Evolutionary conservation across 23 tunicate genomes (phyloP), one percentile per base, ranked within the genome.

Genomic region (Corella eumyota): DNA sequence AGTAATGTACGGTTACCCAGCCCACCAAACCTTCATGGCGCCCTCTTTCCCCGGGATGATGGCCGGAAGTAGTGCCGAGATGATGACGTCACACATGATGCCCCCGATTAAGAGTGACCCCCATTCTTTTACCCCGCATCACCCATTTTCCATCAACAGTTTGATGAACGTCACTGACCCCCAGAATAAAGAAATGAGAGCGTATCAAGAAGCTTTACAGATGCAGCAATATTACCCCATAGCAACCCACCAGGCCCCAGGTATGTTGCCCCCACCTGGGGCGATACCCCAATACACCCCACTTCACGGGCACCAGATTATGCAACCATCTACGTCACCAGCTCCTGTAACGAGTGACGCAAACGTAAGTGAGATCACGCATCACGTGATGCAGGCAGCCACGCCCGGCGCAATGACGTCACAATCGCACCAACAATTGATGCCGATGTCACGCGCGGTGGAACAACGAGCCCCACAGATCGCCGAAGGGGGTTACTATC

Each of bases 141-240:
- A 88, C 51, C 97, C 97, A 9, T 88, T 88, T 56, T 88, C 97
- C 15, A 88, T 88, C 53, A 88, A 67, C 77, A 79, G 90, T 47
- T 30, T 88, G 20, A 77, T 81, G 60, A 72, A 72, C 47, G n/a
- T n/a, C n/a, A n/a, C n/a, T n/a, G n/a, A n/a, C n/a, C 58, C 34
- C 28, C 29, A 37, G 4, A 58, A 65, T 40, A 75, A 82, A 33
- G 95, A 85, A 32, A 61, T 85, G 66, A 40, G 83, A 11, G 38
- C 64, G 27, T 85, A 85, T 57, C 85, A 65, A 24, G 95, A 85
- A 36, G 73, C 78, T 4, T 52, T 77, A 24, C 75, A 60, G 50
- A 68, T 74, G 82, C 93, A 79, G 24, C 77, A 85, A 48, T 77
- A 85, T 60, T 30, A 63, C 26, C 88, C 88, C 4, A 57, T 81